Percentiles rank a stretch among this genome's conserved stretches.
Conservation (phyloP, 2,797 vertebrate species). For the Gymnoscopelus braueri region DNA sequence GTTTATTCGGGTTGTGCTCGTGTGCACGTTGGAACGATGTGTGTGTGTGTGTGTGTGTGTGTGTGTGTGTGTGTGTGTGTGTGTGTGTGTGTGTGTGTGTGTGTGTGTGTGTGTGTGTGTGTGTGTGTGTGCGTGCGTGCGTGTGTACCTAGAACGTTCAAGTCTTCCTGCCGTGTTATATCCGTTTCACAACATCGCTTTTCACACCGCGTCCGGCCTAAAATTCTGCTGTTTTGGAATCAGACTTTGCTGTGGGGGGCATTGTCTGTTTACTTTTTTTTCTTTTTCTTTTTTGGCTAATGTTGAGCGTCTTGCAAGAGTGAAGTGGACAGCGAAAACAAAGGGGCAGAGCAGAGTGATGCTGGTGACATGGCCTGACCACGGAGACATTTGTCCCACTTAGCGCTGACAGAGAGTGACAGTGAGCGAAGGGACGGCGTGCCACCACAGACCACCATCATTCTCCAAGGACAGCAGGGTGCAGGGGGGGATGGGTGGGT, state of each 20-base stretch:
- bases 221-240: constrained; percentile 28
- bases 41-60: constrained; percentile 7
- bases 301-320: constrained; percentile 49
- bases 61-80: too few species aligned
- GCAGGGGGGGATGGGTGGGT: constrained; percentile 58
- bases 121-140: constrained; percentile 17
- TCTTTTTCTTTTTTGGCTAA: constrained; percentile 49
- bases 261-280: too few species aligned
- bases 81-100: background rate
- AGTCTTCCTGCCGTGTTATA: too few species aligned
- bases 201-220: too few species aligned
- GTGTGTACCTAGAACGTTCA: background rate
- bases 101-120: too few species aligned
- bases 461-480: constrained; percentile 58
- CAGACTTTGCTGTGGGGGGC: too few species aligned
- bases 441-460: constrained; percentile 33
- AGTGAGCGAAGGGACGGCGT: constrained; percentile 26
- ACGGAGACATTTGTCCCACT: constrained; percentile 48
- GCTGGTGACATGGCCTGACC: constrained; percentile 42
- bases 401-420: constrained; percentile 42
- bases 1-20: constrained; percentile 21
- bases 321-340: constrained; percentile 59
- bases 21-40: constrained; percentile 15
- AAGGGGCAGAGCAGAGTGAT: constrained; percentile 35
- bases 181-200: too few species aligned